Percentiles rank a stretch among this genome's conserved stretches.
Evolutionary conservation across 1,140 invertebrate species (phyloP).

Genomic region (Drosophila kepulauana): DNA sequence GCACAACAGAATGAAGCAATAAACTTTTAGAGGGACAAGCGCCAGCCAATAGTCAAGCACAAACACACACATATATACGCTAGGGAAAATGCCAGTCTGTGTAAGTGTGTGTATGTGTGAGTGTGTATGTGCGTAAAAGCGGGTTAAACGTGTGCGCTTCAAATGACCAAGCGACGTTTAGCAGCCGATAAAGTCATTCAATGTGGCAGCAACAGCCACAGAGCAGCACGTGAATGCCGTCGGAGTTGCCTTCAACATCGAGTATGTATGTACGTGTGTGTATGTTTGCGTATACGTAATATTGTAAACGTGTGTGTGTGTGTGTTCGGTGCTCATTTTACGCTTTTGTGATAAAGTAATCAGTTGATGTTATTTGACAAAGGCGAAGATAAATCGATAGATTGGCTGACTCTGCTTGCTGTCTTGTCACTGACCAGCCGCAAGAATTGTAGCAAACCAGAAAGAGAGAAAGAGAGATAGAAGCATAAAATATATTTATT

Average conservation of each 20-base stretch:
- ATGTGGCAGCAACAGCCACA: constrained; percentile 45
- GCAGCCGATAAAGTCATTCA: constrained; percentile 83
- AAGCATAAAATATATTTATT: constrained; percentile 70
- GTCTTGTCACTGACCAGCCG: constrained; percentile 61
- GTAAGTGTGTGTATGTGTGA: constrained; percentile 26
- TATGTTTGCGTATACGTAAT: constrained; percentile 13
- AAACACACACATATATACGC: constrained; percentile 22
- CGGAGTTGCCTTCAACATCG: constrained; percentile 23
- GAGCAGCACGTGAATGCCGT: constrained; percentile 67
- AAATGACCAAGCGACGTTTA: constrained; percentile 82
- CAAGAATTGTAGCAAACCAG: constrained; percentile 14
- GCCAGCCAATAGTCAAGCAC: constrained; percentile 54
- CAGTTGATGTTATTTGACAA: constrained; percentile 74
- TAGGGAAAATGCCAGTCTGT: constrained; percentile 42
- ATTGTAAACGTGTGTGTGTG: constrained; percentile 12
- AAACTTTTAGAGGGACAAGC: constrained; percentile 76
- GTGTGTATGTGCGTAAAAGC: constrained; percentile 69
- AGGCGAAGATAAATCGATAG: constrained; percentile 65
- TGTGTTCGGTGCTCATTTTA: constrained; percentile 68
- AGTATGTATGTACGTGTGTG: constrained; percentile 22
- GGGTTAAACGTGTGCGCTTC: constrained; percentile 82
- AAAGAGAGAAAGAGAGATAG: not conserved
- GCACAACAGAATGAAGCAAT: constrained; percentile 82
- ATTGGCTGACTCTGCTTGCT: constrained; percentile 51
- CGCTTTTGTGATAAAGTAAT: constrained; percentile 82